Conservation (phyloP, 1,140 invertebrate genomes). For the Heliothis subflexa region DNA sequence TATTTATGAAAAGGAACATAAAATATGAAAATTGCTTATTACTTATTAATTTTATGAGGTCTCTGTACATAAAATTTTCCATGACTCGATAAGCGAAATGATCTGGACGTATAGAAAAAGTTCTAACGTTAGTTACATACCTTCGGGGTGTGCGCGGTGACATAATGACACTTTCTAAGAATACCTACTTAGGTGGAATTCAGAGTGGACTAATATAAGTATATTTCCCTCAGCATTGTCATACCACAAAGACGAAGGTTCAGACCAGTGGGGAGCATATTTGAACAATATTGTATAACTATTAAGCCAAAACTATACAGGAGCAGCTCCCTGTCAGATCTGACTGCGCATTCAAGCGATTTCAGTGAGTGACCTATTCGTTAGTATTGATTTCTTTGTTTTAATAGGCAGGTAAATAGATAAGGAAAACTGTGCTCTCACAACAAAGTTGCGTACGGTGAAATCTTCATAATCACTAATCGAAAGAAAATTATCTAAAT, state of each 20-base stretch:
- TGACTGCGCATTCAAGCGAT: constrained; percentile 67
- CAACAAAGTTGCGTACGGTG: too few relatives aligned
- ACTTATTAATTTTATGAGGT: too few relatives aligned
- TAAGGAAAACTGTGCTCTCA: background rate
- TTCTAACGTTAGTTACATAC: too few relatives aligned
- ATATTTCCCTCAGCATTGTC: constrained; percentile 37
- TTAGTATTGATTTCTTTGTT: constrained; percentile 53
- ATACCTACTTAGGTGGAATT: too few relatives aligned
- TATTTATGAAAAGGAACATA: too few relatives aligned
- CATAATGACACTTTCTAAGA: too few relatives aligned
- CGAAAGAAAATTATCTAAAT: background rate
- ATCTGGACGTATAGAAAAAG: too few relatives aligned
- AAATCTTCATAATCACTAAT: background rate
- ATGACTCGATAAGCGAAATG: too few relatives aligned
- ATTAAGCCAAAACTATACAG: constrained; percentile 72
- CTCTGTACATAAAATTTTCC: too few relatives aligned
- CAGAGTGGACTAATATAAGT: background rate
- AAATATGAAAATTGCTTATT: too few relatives aligned
- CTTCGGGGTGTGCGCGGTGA: too few relatives aligned
- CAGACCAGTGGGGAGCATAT: constrained; percentile 56
- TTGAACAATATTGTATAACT: constrained; percentile 73
- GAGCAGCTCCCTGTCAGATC: constrained; percentile 73
- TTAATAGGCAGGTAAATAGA: background rate
- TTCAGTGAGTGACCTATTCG: constrained; percentile 68
- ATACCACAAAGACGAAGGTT: constrained; percentile 53